phyloP scores from a whole-genome alignment of 2,113 vertebrate species.

The Erpornis zantholeuca region DNA sequence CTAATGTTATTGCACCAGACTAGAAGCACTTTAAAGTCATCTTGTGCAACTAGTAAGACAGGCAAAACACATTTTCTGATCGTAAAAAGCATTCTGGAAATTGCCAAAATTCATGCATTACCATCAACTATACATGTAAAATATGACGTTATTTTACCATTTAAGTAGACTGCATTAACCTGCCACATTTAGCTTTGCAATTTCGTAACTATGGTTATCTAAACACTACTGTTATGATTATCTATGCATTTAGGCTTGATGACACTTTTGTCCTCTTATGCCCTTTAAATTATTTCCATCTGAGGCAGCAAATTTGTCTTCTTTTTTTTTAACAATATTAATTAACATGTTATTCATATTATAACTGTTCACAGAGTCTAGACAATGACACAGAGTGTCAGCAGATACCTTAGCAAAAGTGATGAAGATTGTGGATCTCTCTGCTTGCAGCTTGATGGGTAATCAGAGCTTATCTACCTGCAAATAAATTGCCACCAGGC shows the following conservation, averaged over 20 bases:
- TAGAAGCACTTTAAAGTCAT: conserved; percentile 48
- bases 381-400: background rate
- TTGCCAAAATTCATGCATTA: background rate
- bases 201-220: background rate
- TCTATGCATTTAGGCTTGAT: background rate
- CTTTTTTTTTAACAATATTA: background rate
- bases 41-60: conserved; percentile 35
- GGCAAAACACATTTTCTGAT: conserved; percentile 31
- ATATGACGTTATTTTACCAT: background rate
- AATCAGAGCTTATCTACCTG: conserved; percentile 36
- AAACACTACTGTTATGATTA: background rate
- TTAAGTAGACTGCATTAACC: background rate
- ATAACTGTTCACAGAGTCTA: conserved; percentile 8
- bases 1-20: conserved; percentile 32
- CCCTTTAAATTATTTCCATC: background rate
- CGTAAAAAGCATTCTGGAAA: conserved; percentile 10
- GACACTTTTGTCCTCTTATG: background rate
- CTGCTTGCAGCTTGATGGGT: conserved; percentile 28
- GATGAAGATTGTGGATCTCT: conserved; percentile 1
- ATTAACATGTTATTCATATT: conserved; percentile 11
- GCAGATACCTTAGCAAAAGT: background rate
- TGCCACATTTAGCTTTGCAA: background rate
- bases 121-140: conserved; percentile 1
- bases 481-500: conserved; percentile 61
- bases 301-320: background rate